Conservation (phyloP, 2,797 vertebrate species). For the Triplophysa bombifrons region DNA sequence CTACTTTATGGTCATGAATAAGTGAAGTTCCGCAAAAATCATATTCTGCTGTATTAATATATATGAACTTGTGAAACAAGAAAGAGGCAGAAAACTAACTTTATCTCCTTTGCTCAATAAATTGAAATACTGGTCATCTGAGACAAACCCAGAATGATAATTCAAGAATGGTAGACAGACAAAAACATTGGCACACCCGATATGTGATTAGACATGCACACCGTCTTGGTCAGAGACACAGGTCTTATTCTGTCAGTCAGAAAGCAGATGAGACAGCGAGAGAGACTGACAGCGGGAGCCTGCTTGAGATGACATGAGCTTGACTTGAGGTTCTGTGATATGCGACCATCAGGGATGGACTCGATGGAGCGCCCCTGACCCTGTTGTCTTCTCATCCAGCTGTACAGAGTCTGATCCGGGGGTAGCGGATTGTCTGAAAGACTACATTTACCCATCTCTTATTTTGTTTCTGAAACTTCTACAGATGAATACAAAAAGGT, state of each 20-base stretch:
- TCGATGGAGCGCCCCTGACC: constrained; percentile 81
- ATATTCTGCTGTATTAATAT: constrained; percentile 59
- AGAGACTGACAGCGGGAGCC: constrained; percentile 58
- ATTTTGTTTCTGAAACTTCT: constrained; percentile 52
- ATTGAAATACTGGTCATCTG: neutral
- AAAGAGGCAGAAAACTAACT: constrained; percentile 16
- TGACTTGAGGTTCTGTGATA: constrained; percentile 75
- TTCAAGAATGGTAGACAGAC: neutral
- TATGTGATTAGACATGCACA: constrained; percentile 38
- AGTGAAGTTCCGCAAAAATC: constrained; percentile 63
- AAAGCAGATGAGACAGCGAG: constrained; percentile 1
- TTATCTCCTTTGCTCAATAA: neutral
- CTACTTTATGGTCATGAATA: constrained; percentile 67
- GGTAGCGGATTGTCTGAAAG: constrained; percentile 79
- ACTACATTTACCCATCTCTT: constrained; percentile 78
- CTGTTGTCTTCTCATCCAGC: constrained; percentile 80
- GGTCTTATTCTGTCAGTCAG: constrained; percentile 11
- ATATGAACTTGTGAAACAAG: constrained; percentile 50
- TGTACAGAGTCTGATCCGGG: constrained; percentile 73
- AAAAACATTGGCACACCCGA: neutral
- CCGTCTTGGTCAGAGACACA: neutral
- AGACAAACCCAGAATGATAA: neutral
- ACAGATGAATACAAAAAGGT: neutral
- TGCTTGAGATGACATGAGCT: constrained; percentile 78
- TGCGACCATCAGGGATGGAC: constrained; percentile 73